phyloP scores from a whole-genome alignment of 2,888 invertebrate species.

The Polymixis lichenea region DNA sequence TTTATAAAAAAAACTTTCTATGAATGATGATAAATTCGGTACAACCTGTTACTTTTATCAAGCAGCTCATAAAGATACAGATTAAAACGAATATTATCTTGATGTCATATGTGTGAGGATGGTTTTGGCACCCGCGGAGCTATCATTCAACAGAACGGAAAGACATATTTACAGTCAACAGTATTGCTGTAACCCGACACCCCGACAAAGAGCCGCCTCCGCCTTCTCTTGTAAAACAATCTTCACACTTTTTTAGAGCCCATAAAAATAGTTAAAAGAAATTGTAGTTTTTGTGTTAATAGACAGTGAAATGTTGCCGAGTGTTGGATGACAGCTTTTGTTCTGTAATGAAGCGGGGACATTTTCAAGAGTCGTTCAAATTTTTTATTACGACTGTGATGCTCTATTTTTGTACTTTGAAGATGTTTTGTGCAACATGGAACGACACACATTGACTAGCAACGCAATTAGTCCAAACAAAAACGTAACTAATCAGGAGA shows the following conservation, averaged over 20 bases:
- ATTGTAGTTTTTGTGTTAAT: slow-evolving; percentile 87
- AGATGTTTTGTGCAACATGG: slow-evolving; percentile 64
- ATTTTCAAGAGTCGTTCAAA: slow-evolving; percentile 83
- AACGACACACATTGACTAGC: slow-evolving; percentile 30
- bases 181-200: slow-evolving; percentile 83
- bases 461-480: slow-evolving; percentile 25
- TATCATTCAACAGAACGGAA: slow-evolving; percentile 85
- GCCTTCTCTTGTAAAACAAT: slow-evolving; percentile 88
- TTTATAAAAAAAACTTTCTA: neutral
- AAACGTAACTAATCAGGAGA: slow-evolving; percentile 18
- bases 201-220: slow-evolving; percentile 89
- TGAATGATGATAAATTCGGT: slow-evolving; percentile 17
- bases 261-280: slow-evolving; percentile 90
- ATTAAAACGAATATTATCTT: slow-evolving; percentile 60
- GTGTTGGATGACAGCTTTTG: slow-evolving; percentile 90
- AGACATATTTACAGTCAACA: slow-evolving; percentile 90
- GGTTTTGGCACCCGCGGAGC: slow-evolving; percentile 84
- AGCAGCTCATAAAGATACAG: slow-evolving; percentile 57
- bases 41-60: slow-evolving; percentile 60
- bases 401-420: slow-evolving; percentile 83
- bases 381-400: slow-evolving; percentile 83
- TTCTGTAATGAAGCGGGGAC: slow-evolving; percentile 89
- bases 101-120: slow-evolving; percentile 58
- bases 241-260: slow-evolving; percentile 89
- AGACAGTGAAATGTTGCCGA: slow-evolving; percentile 90